A percentile compares a stretch with the other conserved stretches of the same genome.
These are phyloP conservation scores for Plecturocebus donacophilus DNA, from an alignment of 2,113 vertebrate species.

Conservation along the genomic window DNA sequence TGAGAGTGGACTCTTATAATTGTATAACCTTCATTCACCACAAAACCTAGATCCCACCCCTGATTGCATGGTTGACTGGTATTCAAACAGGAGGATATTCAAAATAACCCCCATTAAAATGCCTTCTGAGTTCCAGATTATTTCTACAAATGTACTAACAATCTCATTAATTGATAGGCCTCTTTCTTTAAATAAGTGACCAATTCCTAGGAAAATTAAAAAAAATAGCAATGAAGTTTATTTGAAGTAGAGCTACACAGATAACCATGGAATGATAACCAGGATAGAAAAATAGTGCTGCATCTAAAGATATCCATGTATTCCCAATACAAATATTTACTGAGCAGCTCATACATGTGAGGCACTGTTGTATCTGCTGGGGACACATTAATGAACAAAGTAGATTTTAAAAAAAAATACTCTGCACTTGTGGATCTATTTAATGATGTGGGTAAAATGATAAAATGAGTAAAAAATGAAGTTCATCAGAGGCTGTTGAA, in stretches of 20 bases:
- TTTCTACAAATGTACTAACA: slow-evolving; percentile 1
- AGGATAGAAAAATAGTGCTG: neutral
- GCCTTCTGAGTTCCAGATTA: neutral
- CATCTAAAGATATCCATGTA: neutral
- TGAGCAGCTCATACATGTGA: neutral
- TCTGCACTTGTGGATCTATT: neutral
- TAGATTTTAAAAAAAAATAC: neutral
- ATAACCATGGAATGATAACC: neutral
- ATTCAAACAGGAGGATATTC: neutral
- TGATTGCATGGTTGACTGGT: neutral
- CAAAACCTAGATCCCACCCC: neutral
- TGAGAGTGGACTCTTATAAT: neutral
- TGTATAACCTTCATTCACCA: neutral
- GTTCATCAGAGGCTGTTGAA: neutral
- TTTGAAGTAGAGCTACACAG: neutral
- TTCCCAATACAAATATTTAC: neutral
- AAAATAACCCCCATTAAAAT: neutral
- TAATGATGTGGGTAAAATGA: neutral
- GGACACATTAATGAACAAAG: neutral
- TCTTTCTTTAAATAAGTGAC: slow-evolving; percentile 32
- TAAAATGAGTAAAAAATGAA: neutral
- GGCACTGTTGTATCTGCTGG: neutral
- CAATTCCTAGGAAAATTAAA: neutral
- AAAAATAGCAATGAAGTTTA: neutral
- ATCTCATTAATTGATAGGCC: neutral